A percentile compares a stretch with the other conserved stretches of the same genome.
These are phyloP conservation scores for Antennarius striatus DNA, from an alignment of 2,113 vertebrate genomes.

Conservation along the genomic window DNA sequence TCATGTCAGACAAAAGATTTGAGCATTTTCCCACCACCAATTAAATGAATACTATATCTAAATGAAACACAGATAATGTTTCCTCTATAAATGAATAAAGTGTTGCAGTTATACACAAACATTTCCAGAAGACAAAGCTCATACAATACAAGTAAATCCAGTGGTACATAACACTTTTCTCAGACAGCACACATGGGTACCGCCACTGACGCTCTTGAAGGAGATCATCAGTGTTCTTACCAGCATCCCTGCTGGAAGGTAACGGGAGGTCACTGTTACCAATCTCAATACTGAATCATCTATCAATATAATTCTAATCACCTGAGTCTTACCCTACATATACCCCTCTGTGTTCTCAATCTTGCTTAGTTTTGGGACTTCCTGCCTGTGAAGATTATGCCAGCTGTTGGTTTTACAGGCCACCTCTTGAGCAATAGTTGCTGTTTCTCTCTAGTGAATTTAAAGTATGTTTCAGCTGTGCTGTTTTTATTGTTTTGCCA, in stretches of 20 bases:
- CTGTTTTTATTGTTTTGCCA: conserved; percentile 19
- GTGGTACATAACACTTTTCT: conserved; percentile 10
- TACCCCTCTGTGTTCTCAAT: conserved; percentile 15
- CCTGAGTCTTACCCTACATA: conserved; percentile 24
- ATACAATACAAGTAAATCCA: background rate
- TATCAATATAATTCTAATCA: conserved; percentile 30
- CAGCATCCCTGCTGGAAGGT: conserved; percentile 5
- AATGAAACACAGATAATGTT: too few relatives aligned
- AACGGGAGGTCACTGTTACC: conserved; percentile 13
- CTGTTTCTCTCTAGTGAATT: conserved; percentile 27
- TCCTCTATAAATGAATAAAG: too few relatives aligned
- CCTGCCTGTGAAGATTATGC: conserved; percentile 20
- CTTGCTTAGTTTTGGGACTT: conserved; percentile 11
- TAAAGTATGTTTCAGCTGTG: background rate
- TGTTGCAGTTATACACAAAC: too few relatives aligned
- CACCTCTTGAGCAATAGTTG: conserved; percentile 29
- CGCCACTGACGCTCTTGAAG: background rate
- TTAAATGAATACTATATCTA: too few relatives aligned
- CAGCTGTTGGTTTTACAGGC: conserved; percentile 31
- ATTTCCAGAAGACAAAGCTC: too few relatives aligned
- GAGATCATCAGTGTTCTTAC: background rate
- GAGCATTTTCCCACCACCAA: too few relatives aligned
- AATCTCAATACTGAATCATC: conserved; percentile 18
- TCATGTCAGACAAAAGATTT: too few relatives aligned
- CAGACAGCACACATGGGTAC: background rate